A percentile compares a stretch with the other conserved stretches of the same genome.
phyloP scores from a whole-genome alignment of 2,888 invertebrate species.

The Spatulosminthurus flaviceps region DNA sequence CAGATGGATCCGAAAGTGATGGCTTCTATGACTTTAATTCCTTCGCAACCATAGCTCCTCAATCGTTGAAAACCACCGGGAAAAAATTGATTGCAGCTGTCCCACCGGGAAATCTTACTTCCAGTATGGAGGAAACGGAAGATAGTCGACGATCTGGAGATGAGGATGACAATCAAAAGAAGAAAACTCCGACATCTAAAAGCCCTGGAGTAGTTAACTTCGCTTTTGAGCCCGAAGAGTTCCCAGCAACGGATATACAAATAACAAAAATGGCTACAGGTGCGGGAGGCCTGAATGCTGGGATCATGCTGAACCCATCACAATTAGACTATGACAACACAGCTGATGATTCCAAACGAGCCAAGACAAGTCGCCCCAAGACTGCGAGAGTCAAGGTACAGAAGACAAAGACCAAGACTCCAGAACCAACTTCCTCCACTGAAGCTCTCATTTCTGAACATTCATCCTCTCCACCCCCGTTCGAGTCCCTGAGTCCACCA shows the following conservation, averaged over 20 bases:
- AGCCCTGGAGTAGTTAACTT: slow-evolving; percentile 55
- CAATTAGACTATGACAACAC: slow-evolving; percentile 13
- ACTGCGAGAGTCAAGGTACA: slow-evolving; percentile 39
- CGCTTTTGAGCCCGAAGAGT: slow-evolving; percentile 59
- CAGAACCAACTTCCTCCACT: slow-evolving; percentile 37
- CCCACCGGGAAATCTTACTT: neutral
- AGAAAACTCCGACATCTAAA: neutral
- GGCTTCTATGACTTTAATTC: slow-evolving; percentile 49
- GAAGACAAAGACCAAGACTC: slow-evolving; percentile 24
- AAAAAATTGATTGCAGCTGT: slow-evolving; percentile 16
- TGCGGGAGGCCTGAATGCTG: slow-evolving; percentile 1
- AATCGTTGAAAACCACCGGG: neutral
- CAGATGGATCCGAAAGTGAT: slow-evolving; percentile 74
- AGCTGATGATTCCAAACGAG: neutral
- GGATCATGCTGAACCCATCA: slow-evolving; percentile 27
- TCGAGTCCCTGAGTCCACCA: neutral
- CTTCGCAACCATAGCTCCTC: neutral
- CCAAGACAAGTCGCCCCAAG: slow-evolving; percentile 1
- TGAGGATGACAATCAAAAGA: neutral
- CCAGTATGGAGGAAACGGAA: slow-evolving; percentile 21
- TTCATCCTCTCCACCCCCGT: slow-evolving; percentile 38
- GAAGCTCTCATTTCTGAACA: slow-evolving; percentile 43
- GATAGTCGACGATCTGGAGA: neutral
- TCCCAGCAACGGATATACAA: slow-evolving; percentile 46
- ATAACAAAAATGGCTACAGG: slow-evolving; percentile 36